Base-by-base conservation (phyloP, 2,797 vertebrate species). In the Macrochelys suwanniensis region DNA sequence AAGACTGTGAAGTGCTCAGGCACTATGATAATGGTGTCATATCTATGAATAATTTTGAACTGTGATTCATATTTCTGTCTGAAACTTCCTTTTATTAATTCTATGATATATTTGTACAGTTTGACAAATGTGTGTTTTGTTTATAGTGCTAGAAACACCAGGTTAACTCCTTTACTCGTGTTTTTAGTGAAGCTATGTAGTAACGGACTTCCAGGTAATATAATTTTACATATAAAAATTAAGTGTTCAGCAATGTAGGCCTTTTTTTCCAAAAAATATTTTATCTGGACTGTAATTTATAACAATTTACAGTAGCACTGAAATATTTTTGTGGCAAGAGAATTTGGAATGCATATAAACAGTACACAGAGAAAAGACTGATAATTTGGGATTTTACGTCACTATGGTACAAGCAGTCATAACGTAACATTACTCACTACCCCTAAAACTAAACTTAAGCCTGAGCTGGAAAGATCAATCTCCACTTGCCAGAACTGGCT, bases 31-130 rank as follows among this genome's bases (percentile, higher is more conserved):
- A 94, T 71, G 90, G 87, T 57, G 76, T 85, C 90, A n/a, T 53
- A 65, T 96, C 79, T 96, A 77, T 89, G 96, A 96, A 95, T 96
- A 95, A 95, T 96, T 96, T 95, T 93, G 74, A 90, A 93, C 79
- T 21, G 19, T 37, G 65, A 68, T n/a, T 71, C 2, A 71, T 54
- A 49, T 53, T 94, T 95, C 83, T 92, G 87, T 94, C 92, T 93
- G 81, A 81, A 96, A 87, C 45, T 87, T 90, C 47, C 76, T 42
- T 79, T 93, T 59, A 37, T 50, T 92, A 93, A 97, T 88, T 90
- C 68, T 77, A 83, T 92, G 50, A 23, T 76, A 28, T 19, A 81
- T 91, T 92, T 95, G 88, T 90, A 85, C 31, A 59, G 45, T 47
- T 85, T 50, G 95, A n/a, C 81, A 84, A 57, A 89, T 45, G n/a